Base-by-base conservation (phyloP, 2,888 invertebrate genomes). In the Philereme transversata region DNA sequence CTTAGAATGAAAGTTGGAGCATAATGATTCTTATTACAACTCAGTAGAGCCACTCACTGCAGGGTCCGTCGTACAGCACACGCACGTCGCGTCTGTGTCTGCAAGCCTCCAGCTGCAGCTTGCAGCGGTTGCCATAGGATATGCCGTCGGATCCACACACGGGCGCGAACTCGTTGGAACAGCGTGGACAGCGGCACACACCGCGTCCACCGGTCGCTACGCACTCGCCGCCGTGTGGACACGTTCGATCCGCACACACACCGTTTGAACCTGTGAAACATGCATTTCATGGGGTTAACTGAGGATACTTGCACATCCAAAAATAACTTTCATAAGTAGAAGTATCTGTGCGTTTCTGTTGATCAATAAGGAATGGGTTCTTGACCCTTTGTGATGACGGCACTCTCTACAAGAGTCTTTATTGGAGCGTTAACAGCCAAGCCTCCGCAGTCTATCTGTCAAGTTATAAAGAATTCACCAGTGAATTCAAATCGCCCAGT, bases 141-240 rank as follows among this genome's bases (percentile, higher is more conserved):
- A 96, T 95, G 70, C 96, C 96, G 85, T 97, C 96, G 55, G 96
- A 95, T 67, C 97, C 97, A 83, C 97, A 97, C 45, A 97, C 96
- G 10, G 97, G 97, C 69, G 96, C 95, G 85, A 97, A 97, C 90
- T 97, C 97, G 72, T 96, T 95, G 57, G 97, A 95, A 83, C 97
- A 97, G 52, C 94, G 93, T 45, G 97, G 97, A 85, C 98, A 98
- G 74, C 96, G 96, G 85, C 98, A 98, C 68, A 94, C 93, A 44
- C 97, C 96, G 57, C 93, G 93, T 9, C 95, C 95, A 55, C 96
- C 96, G 64, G 94, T 93, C 69, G 95, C 82, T n/a, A 90, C 83
- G 69, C 91, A 92, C 78, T 90, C 92, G 60, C 97, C 96, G 60
- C 97, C 97, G 84, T 95, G 95, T 68, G 96, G 95, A 82, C 98